Base-by-base conservation (phyloP, 2,888 invertebrate species). In the Pediacus dermestoides region DNA sequence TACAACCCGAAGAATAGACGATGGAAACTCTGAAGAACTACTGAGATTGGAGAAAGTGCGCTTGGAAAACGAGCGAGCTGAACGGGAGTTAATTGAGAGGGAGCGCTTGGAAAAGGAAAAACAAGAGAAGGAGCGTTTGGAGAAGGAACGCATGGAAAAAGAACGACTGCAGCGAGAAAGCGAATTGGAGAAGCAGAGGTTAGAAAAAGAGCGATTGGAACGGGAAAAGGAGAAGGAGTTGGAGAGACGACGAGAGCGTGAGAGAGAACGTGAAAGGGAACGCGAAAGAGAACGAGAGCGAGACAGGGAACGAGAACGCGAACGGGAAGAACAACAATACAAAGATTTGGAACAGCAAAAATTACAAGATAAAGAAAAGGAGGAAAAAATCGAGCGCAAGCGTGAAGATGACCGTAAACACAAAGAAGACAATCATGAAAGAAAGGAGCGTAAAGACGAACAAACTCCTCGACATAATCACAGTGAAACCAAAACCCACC, bases 391-490 rank as follows among this genome's bases (percentile, higher is more conserved):
- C 67, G 27, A 72, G 66, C 47, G 47, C 45, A 66, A 64, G 44
- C 59, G 63, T 15, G 68, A 70, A 8, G 66, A 67, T 1, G 66
- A 54, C 44, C 53, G 49, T 37, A 37, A 63, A 48, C 54, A 59
- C 50, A 67, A 66, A 62, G 63, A 68, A 36, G 64, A 68, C 63
- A 66, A 67, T 62, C 65, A 67, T 46, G 61, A 68, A 25, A 63
- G 68, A 47, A n/a, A n/a, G n/a, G n/a, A n/a, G n/a, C 67, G 71
- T 23, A 72, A 72, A 58, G 74, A 77, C 39, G 73, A 74, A 48
- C 70, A 74, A 46, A 49, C 69, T 57, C 74, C 73, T 67, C 59
- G 68, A 72, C 77, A 77, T 39, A 74, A 70, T 63, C 70, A 74
- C 55, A 74, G 59, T 50, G 65, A 66, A 39, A 51, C 36, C 27